Base-by-base conservation (phyloP, 1,140 invertebrate genomes). In the Lucilia sericata region DNA sequence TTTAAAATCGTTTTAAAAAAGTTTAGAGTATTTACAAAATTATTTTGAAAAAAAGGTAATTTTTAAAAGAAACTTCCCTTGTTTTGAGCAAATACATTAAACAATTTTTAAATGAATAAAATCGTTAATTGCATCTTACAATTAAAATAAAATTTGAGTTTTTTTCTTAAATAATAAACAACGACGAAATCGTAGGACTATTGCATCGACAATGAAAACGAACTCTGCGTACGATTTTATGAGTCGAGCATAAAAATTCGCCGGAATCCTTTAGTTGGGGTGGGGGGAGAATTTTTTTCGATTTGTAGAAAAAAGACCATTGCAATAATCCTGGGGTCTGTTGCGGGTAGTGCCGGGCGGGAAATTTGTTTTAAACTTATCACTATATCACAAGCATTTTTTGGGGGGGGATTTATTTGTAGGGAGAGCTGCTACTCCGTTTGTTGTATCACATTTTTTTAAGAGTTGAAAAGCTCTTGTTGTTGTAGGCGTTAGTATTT, bases 171-270 rank as follows among this genome's bases (percentile, higher is more conserved):
- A n/a, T 55, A 82, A n/a, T 82, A 82, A 82, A 8, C 47, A 82
- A 82, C 51, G 51, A 55, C 7, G 36, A 25, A 19, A 34, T 21
- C 21, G 7, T 17, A 42, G 80, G 34, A 70, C 36, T 82, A 19
- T 74, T 82, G 78, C 81, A 21, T 42, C 25, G 78, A 74, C 70
- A 36, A 42, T 25, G 36, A 82, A 49, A 74, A 85, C 87, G 86
- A 88, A 88, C 88, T 89, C 88, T 49, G 85, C 86, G 85, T 85
- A 88, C 87, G 88, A 86, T 88, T 89, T 89, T 89, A 89, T 89
- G 88, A 85, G 83, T 84, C 88, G 87, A 87, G 88, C 88, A 89
- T 89, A 89, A 89, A 89, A 89, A 85, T 87, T 87, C 88, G 88
- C 87, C 86, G 87, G 88, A 89, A 87, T 87, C 86, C 88, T 76